phyloP scores from a whole-genome alignment of 2,113 vertebrate species.

The Neogobius melanostomus region DNA sequence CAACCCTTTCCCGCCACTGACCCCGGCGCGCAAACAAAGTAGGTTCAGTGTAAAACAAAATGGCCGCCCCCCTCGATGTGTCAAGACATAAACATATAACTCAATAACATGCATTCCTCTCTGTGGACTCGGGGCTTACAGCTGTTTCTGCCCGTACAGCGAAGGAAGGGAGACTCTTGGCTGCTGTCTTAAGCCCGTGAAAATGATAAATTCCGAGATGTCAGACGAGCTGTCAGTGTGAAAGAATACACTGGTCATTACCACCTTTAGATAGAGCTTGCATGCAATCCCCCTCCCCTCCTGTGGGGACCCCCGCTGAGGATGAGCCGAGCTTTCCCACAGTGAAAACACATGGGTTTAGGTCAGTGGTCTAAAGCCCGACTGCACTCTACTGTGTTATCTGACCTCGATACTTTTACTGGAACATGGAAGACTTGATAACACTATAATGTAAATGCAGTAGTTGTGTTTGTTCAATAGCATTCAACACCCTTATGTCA shows the following conservation, averaged over 20 bases:
- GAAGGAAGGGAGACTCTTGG: slow-evolving; percentile 41
- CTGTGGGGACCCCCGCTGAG: slow-evolving; percentile 57
- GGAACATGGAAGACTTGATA: neutral
- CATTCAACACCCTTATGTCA: too few species aligned
- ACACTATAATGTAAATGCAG: neutral
- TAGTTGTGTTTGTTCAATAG: neutral
- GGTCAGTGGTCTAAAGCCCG: neutral
- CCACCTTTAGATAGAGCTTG: slow-evolving; percentile 61
- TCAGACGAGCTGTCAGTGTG: slow-evolving; percentile 72
- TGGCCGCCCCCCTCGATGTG: slow-evolving; percentile 38
- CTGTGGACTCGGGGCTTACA: slow-evolving; percentile 33
- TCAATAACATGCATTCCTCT: slow-evolving; percentile 26
- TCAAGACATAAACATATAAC: slow-evolving; percentile 58
- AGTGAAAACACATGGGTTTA: slow-evolving; percentile 26
- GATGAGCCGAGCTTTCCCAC: slow-evolving; percentile 70
- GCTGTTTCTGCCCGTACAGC: slow-evolving; percentile 59
- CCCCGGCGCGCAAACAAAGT: slow-evolving; percentile 45
- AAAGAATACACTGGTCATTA: slow-evolving; percentile 66
- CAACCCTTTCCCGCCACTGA: slow-evolving; percentile 37
- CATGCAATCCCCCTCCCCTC: slow-evolving; percentile 42
- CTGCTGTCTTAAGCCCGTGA: slow-evolving; percentile 53
- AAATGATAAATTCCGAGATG: slow-evolving; percentile 74
- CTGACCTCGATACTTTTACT: neutral
- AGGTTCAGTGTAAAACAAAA: slow-evolving; percentile 40
- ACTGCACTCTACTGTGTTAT: neutral